phyloP scores from a whole-genome alignment of 2,888 invertebrate genomes.

The Leptinotarsa rubiginosa region DNA sequence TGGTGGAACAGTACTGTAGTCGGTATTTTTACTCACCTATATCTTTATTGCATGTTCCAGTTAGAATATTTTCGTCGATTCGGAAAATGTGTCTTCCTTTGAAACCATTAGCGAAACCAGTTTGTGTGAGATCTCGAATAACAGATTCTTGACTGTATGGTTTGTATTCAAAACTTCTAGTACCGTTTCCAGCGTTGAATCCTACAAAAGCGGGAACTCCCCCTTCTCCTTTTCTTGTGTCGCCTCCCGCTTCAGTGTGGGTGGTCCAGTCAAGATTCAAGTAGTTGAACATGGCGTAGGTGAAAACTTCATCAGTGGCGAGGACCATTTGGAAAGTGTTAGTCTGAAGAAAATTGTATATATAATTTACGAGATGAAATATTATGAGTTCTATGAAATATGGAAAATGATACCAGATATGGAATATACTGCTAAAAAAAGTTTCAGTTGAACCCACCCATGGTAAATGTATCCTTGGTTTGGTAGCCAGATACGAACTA shows the following conservation, averaged over 20 bases:
- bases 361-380: background rate
- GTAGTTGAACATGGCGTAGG: slow-evolving; percentile 96
- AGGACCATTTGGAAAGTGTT: slow-evolving; percentile 96
- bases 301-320: slow-evolving; percentile 92
- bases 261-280: slow-evolving; percentile 90
- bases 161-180: slow-evolving; percentile 86
- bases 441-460: too few relatives aligned
- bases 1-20: too few relatives aligned
- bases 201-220: slow-evolving; percentile 91
- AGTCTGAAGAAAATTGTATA: slow-evolving; percentile 70
- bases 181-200: slow-evolving; percentile 97
- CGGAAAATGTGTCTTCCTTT: slow-evolving; percentile 94
- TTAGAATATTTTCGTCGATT: slow-evolving; percentile 92
- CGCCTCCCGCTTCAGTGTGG: slow-evolving; percentile 91
- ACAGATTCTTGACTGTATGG: slow-evolving; percentile 92
- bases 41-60: slow-evolving; percentile 93
- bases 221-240: slow-evolving; percentile 87
- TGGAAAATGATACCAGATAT: too few relatives aligned
- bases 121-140: slow-evolving; percentile 82
- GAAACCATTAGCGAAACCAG: slow-evolving; percentile 89
- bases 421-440: too few relatives aligned
- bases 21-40: slow-evolving; percentile 70
- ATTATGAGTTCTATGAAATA: too few relatives aligned
- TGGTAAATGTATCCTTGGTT: too few relatives aligned
- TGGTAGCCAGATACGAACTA: too few relatives aligned